Evolutionary conservation across 2,888 invertebrate genomes (phyloP), one percentile per base, ranked within the genome.

Genomic region (Leptinotarsa tumamoca): DNA sequence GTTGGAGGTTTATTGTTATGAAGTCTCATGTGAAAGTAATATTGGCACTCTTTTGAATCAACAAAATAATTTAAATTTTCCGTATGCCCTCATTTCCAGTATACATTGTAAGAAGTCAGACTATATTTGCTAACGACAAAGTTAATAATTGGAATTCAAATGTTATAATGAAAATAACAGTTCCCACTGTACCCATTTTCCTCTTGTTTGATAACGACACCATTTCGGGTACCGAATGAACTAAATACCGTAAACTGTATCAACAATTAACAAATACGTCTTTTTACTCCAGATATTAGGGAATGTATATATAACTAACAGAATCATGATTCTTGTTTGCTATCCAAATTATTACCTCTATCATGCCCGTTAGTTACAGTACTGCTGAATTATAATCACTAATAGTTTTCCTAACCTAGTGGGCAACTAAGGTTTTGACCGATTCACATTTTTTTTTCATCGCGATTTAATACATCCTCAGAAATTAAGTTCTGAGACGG

Each of bases 301-400:
- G 68, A 82, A 77, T 78, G 79, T 80, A 80, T 82, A 84, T 85
- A 82, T 84, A 84, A 81, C 82, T 86, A 86, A 84, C 85, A 82
- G 84, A 82, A 84, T 84, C 80, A 77, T 75, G 75, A 54, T 78
- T 76, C 78, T 80, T 86, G 82, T 87, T 87, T 87, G 83, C 81
- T 74, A 80, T 82, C 82, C 78, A 79, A 83, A 86, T 87, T 87
- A 86, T 80, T 73, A 80, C 78, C 75, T 84, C 78, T 83, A 83
- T 77, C 80, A 81, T 82, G 80, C 84, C 87, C 87, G 87, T 87
- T 87, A 87, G 54, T 66, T 67, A 74, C 68, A 77, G 68, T 63
- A 51, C 4, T 33, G 66, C 66, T 72, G 50, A 80, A 82, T 83
- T 79, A 82, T 80, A 82, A 82, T 84, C 84, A 84, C 80, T 80